Conservation (phyloP, 2,888 invertebrate species). For the Synergus japonicus region DNA sequence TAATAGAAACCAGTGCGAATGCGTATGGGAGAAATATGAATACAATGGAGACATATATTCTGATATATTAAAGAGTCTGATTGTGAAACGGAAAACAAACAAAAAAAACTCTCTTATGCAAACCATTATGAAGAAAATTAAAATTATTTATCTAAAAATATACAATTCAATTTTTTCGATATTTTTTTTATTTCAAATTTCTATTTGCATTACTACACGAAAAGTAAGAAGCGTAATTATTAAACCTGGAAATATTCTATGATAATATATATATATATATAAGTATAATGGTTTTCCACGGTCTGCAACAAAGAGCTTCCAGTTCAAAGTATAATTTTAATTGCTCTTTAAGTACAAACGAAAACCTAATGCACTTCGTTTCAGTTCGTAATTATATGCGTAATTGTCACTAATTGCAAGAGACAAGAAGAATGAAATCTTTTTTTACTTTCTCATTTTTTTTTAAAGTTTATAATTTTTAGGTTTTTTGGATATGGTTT, state of each 20-base stretch:
- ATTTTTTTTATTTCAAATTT: too few species aligned
- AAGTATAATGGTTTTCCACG: not conserved
- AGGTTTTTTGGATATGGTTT: not conserved
- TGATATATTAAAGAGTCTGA: constrained; percentile 7
- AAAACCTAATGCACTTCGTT: constrained; percentile 26
- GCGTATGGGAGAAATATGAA: constrained; percentile 26
- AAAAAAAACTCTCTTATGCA: constrained; percentile 4
- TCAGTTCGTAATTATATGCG: constrained; percentile 18
- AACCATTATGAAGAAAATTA: not conserved
- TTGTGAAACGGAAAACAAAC: constrained; percentile 23
- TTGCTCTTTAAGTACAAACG: constrained; percentile 15
- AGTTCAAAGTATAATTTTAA: constrained; percentile 33
- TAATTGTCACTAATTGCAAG: constrained; percentile 21
- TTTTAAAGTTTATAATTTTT: not conserved
- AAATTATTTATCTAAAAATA: not conserved
- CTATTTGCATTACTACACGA: too few species aligned
- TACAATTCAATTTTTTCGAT: too few species aligned
- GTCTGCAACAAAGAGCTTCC: not conserved
- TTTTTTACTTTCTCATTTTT: too few species aligned
- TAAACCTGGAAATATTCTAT: too few species aligned
- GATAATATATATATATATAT: too few species aligned
- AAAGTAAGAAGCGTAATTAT: too few species aligned
- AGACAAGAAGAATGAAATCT: not conserved
- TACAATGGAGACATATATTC: constrained; percentile 24
- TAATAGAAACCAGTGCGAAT: constrained; percentile 33